These are phyloP conservation scores for Phenganax marumi DNA, from an alignment of 92 coral and sea anemone genomes.

Conservation along the genomic window DNA sequence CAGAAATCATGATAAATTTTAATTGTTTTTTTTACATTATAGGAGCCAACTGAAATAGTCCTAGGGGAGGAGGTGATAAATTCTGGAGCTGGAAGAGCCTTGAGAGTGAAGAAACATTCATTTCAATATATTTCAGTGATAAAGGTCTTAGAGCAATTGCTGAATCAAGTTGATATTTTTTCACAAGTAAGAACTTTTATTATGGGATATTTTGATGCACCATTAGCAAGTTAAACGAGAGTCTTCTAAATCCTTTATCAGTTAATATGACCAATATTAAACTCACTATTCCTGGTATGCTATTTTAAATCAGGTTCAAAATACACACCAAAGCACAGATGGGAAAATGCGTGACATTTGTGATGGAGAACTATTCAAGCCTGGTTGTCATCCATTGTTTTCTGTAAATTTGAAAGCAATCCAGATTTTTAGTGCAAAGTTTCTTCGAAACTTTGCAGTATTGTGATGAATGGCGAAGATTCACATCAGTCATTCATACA, in stretches of 20 bases:
- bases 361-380: constrained; percentile 42
- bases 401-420: constrained; percentile 17
- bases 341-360: constrained; percentile 62
- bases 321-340: constrained; percentile 37
- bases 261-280: not conserved
- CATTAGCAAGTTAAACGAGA: not conserved
- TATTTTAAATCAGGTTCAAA: not conserved
- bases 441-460: too few relatives aligned
- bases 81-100: constrained; percentile 16
- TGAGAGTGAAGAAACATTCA: constrained; percentile 39
- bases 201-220: not conserved
- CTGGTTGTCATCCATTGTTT: constrained; percentile 32
- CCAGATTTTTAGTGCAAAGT: constrained; percentile 8
- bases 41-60: constrained; percentile 61
- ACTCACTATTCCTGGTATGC: not conserved
- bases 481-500: too few relatives aligned
- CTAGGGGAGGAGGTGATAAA: constrained; percentile 49
- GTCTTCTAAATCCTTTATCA: too few relatives aligned
- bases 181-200: constrained; percentile 49
- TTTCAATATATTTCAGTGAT: constrained; percentile 65
- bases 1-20: not conserved
- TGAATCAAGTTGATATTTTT: constrained; percentile 66
- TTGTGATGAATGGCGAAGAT: too few relatives aligned
- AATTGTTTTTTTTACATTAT: not conserved
- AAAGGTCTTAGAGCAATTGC: constrained; percentile 58